Percentiles rank a stretch among this genome's conserved stretches.
These are phyloP conservation scores for Notarius lentiginosus DNA, from an alignment of 2,113 vertebrate genomes.

Conservation along the genomic window DNA sequence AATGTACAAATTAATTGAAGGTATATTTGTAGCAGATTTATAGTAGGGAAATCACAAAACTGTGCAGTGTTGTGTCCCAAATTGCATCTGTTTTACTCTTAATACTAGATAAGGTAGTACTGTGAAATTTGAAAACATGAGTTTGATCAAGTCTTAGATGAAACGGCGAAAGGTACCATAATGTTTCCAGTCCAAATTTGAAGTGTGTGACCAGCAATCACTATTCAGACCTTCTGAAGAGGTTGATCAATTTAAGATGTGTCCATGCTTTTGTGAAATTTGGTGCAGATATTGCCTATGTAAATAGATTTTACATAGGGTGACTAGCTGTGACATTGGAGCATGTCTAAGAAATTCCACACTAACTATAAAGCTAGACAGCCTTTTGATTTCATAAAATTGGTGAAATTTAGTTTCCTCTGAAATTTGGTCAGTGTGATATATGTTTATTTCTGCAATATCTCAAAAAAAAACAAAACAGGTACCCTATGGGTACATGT, in stretches of 20 bases:
- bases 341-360: background rate
- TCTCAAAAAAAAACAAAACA: no score
- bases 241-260: background rate
- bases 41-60: background rate
- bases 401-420: no score
- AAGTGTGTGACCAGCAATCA: background rate
- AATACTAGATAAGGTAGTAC: background rate
- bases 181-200: background rate
- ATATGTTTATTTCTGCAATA: no score
- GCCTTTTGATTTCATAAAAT: no score
- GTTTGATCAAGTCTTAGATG: background rate
- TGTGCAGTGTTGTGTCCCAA: background rate
- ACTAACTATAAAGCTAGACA: background rate
- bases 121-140: background rate
- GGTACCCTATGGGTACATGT: no score
- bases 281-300: background rate
- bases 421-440: no score
- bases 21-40: background rate
- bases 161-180: background rate
- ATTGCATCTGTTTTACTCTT: background rate
- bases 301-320: background rate
- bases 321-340: background rate
- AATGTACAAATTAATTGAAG: background rate
- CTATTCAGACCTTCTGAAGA: background rate
- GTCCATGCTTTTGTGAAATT: background rate